Base-by-base conservation (phyloP, 92 coral and sea anemone genomes). In the Bergia puertoricense region DNA sequence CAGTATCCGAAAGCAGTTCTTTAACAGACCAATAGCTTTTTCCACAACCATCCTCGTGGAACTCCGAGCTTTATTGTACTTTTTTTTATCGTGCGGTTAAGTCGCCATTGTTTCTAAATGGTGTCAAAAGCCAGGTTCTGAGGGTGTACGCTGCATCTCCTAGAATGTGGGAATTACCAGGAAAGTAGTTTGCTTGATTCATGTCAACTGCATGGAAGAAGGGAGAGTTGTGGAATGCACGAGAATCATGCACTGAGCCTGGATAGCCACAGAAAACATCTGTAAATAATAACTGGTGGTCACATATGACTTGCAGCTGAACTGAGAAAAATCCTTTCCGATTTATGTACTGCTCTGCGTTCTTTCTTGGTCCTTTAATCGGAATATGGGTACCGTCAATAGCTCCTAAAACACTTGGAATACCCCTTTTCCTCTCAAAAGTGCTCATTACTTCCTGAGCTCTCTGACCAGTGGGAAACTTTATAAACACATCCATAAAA, bases 221-320 rank as follows among this genome's bases (percentile, higher is more conserved):
- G 15, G 93, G 91, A 54, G 92, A 89, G 62, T 86, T 93, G 80
- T 90, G 65, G 42, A 91, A 88, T 46, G 91, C 92, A 16, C 89
- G 39, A 20, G 95, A 90, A 69, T 91, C 93, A 57, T 93, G 91
- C 51, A 91, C 93, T 30, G 92, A 93, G 48, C 93, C 93, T 23
- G 93, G 93, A 83, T 85, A 93, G 23, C 91, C 95, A 91, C 93
- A 91, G 74, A 91, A 93, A 45, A 88, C 88, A 86, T 91, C 93
- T 30, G 91, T 93, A 43, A 93, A 93, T 46, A 56, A 59, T 86
- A 89, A 46, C 16, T 88, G 85, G 39, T 68, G 22, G 85, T 93
- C 92, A 67, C 95, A 93, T 38, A 91, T 85, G 42, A 92, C 88
- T 88, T 91, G 92, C 16, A 90, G 87, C 82, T 78, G 91, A 77